Evolutionary conservation across 2,888 invertebrate species (phyloP).

Genomic region (Agrilus cyanescens): DNA sequence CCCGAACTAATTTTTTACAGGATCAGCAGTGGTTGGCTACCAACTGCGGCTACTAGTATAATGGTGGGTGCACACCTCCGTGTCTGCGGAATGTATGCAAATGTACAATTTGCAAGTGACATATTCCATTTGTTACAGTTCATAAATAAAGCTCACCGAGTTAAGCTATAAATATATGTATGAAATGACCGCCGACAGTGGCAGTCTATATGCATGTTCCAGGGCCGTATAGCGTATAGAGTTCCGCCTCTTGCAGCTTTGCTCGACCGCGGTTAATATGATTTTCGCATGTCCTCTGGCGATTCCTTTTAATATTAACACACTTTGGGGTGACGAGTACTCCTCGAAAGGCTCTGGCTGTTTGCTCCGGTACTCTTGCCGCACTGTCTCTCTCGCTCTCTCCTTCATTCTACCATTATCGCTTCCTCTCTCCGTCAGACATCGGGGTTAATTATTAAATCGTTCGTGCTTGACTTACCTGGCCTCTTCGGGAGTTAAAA

Average conservation of each 20-base stretch:
- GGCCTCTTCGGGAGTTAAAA: no score
- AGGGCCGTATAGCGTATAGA: no score
- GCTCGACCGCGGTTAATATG: conserved; percentile 3
- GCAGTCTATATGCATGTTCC: no score
- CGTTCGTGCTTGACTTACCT: no score
- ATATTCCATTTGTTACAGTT: conserved; percentile 28
- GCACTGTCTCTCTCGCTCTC: not conserved
- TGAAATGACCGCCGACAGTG: conserved; percentile 21
- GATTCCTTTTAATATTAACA: conserved; percentile 8
- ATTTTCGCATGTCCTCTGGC: conserved; percentile 8
- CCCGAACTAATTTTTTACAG: no score
- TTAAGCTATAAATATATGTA: conserved; percentile 29
- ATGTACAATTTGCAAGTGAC: conserved; percentile 29
- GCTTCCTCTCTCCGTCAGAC: not conserved
- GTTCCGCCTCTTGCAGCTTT: no score
- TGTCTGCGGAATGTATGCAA: conserved; percentile 20
- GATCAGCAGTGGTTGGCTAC: no score
- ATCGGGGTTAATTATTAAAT: no score
- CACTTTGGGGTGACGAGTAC: not conserved
- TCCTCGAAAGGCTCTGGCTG: conserved; percentile 4
- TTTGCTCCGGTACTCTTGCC: not conserved
- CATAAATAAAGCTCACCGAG: conserved; percentile 25
- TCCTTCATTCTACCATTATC: not conserved
- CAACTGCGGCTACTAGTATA: no score
- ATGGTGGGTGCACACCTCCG: no score